These are phyloP conservation scores for Teleogryllus oceanicus DNA, from an alignment of 2,888 invertebrate genomes.

Conservation along the genomic window DNA sequence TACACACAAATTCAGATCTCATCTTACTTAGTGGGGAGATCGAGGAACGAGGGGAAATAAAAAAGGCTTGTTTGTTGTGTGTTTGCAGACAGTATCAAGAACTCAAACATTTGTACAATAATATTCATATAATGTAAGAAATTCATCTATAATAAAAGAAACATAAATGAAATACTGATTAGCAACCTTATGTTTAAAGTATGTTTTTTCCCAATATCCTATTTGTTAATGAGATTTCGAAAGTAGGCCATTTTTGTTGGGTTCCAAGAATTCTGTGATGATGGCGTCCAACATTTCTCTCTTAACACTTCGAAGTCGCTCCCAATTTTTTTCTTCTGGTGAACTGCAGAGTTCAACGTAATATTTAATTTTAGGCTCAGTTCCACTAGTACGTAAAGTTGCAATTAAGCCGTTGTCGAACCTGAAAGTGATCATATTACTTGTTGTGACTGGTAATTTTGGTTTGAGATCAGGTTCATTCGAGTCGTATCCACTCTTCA, in stretches of 20 bases:
- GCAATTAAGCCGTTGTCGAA: constrained; percentile 82
- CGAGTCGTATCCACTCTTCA: constrained; percentile 83
- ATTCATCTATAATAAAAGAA: no score
- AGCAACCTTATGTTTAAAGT: no score
- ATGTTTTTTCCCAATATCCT: no score
- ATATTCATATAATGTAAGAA: no score
- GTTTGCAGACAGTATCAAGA: no score
- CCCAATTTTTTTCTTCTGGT: constrained; percentile 63
- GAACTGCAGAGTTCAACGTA: constrained; percentile 85
- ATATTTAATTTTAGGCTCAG: constrained; percentile 98
- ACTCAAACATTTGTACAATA: no score
- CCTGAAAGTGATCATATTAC: constrained; percentile 92
- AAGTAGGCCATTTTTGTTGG: constrained; percentile 63
- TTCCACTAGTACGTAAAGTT: constrained; percentile 93
- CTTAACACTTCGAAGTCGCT: constrained; percentile 58
- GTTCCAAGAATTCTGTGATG: constrained; percentile 76
- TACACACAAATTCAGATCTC: no score
- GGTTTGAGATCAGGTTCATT: constrained; percentile 66
- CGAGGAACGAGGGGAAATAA: no score
- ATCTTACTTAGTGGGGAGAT: no score
- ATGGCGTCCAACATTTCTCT: constrained; percentile 73
- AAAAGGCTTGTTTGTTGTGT: no score
- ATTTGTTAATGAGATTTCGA: constrained; percentile 39
- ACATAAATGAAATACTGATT: no score
- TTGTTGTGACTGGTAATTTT: constrained; percentile 61